A percentile compares a stretch with the other conserved stretches of the same genome.
Evolutionary conservation across 1,140 invertebrate species (phyloP).

Genomic region (Carposina sasakii): DNA sequence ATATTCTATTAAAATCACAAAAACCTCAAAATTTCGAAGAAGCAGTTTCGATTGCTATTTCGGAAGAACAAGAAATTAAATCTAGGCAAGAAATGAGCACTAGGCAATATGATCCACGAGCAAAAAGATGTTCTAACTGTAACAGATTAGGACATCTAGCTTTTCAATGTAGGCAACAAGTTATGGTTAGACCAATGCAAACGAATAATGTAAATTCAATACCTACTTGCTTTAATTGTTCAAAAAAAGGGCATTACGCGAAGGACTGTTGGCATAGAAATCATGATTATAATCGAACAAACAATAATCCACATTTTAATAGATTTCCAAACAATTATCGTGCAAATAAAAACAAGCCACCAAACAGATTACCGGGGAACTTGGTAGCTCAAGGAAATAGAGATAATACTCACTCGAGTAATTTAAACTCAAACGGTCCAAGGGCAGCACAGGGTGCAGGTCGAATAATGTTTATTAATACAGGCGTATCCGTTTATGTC

Average conservation of each 20-base stretch:
- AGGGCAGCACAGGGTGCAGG: slow-evolving; percentile 14
- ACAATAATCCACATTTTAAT: too few species aligned
- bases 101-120: background rate
- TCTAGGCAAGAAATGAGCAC: slow-evolving; percentile 26
- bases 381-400: background rate
- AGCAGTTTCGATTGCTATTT: slow-evolving; percentile 24
- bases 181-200: background rate
- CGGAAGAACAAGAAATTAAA: slow-evolving; percentile 26
- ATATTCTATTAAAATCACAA: slow-evolving; percentile 17
- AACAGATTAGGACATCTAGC: slow-evolving; percentile 20
- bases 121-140: slow-evolving; percentile 18
- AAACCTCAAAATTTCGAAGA: slow-evolving; percentile 21
- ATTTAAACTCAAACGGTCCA: slow-evolving; percentile 24
- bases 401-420: background rate
- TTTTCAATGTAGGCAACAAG: slow-evolving; percentile 6
- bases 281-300: background rate
- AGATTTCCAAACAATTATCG: slow-evolving; percentile 1
- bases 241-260: background rate
- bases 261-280: background rate
- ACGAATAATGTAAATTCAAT: too few species aligned
- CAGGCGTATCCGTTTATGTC: slow-evolving; percentile 14
- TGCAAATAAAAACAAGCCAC: slow-evolving; percentile 1
- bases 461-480: slow-evolving; percentile 19
- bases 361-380: background rate
- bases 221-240: slow-evolving; percentile 5